Percentiles rank a stretch among this genome's conserved stretches.
Evolutionary conservation across 1,140 invertebrate species (phyloP).

Genomic region (Tenebrio molitor): DNA sequence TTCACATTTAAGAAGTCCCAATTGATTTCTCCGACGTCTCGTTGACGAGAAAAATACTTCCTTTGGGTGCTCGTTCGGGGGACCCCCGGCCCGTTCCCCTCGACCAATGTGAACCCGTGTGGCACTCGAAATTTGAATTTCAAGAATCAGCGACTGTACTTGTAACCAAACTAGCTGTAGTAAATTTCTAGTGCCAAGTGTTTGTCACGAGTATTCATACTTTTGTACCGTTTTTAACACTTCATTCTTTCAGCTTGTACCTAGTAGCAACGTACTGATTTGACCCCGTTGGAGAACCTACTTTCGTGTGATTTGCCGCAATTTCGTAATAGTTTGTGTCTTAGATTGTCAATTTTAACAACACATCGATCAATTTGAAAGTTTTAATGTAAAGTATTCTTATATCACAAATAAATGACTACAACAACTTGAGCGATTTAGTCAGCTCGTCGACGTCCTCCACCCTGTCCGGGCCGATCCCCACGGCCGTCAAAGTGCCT

Average conservation of each 20-base stretch:
- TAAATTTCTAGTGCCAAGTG: constrained; percentile 22
- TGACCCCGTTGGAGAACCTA: neutral
- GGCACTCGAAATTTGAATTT: neutral
- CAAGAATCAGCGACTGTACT: neutral
- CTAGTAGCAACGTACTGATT: neutral
- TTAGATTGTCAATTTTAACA: constrained; percentile 55
- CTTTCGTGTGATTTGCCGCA: constrained; percentile 3
- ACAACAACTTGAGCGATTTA: constrained; percentile 73
- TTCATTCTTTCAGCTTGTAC: neutral
- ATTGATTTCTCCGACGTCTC: no score
- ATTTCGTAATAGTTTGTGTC: neutral
- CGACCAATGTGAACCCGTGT: no score
- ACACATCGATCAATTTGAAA: constrained; percentile 55
- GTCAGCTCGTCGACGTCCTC: constrained; percentile 78
- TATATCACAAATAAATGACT: constrained; percentile 54
- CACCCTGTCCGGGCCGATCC: constrained; percentile 79
- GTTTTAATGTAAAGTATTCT: constrained; percentile 51
- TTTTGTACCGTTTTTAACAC: neutral
- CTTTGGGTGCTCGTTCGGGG: no score
- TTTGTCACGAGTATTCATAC: neutral
- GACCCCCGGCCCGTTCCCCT: no score
- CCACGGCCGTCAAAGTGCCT: constrained; percentile 80
- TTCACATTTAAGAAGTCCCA: no score
- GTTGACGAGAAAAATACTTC: no score
- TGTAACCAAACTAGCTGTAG: no score